A percentile compares a stretch with the other conserved stretches of the same genome.
These are phyloP conservation scores for Ceratosolen fusciceps DNA, from an alignment of 1,140 invertebrate species.

Conservation along the genomic window DNA sequence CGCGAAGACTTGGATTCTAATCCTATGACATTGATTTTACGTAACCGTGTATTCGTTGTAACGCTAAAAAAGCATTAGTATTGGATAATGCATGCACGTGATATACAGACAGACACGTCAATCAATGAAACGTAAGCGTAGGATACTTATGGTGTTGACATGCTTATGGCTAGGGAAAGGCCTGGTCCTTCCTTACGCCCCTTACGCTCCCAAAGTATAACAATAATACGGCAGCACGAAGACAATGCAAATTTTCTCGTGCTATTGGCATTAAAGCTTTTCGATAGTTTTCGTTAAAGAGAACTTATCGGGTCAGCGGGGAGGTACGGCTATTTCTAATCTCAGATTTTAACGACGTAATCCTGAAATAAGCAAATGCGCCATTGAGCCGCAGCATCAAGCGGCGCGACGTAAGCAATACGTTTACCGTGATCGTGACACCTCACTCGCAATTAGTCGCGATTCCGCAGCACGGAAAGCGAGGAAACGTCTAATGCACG, in stretches of 20 bases:
- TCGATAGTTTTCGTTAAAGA: not conserved
- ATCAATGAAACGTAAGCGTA: not conserved
- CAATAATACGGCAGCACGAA: not conserved
- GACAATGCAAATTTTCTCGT: not conserved
- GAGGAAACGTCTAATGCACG: not conserved
- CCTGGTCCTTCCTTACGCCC: too few relatives aligned
- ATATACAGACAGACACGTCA: too few relatives aligned
- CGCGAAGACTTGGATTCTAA: not conserved
- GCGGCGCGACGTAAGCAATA: not conserved
- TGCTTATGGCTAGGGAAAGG: too few relatives aligned
- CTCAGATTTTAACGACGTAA: not conserved
- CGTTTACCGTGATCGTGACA: not conserved
- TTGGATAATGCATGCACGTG: not conserved
- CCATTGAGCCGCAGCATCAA: not conserved
- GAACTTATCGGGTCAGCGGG: not conserved
- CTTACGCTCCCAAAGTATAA: not conserved
- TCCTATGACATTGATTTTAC: not conserved
- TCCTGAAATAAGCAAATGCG: not conserved
- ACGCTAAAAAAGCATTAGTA: not conserved
- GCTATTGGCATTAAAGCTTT: not conserved
- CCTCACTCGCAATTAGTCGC: not conserved
- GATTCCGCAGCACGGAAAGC: not conserved
- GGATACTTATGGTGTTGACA: too few relatives aligned
- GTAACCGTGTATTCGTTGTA: not conserved
- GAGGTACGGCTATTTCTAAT: not conserved